Evolutionary conservation across 2,888 invertebrate genomes (phyloP).

Genomic region (Notodonta dromedarius): DNA sequence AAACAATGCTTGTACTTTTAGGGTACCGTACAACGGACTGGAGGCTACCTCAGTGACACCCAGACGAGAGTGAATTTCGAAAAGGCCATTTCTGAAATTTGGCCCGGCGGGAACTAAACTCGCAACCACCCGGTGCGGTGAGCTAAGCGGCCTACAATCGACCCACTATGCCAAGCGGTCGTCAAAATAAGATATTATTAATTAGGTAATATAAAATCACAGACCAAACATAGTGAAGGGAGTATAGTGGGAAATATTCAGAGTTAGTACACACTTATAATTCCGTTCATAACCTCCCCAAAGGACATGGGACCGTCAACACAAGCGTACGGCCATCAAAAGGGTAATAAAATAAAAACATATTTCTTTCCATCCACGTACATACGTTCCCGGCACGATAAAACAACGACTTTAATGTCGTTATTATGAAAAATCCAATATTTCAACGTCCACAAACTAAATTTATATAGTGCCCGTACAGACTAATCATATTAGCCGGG

Average conservation of each 20-base stretch:
- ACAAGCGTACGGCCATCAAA: background rate
- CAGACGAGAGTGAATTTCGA: too few species aligned
- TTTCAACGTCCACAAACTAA: background rate
- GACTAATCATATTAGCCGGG: background rate
- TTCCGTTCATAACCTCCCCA: slow-evolving; percentile 1
- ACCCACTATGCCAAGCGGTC: too few species aligned
- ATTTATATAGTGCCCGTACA: background rate
- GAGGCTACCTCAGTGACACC: too few species aligned
- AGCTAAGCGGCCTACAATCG: too few species aligned
- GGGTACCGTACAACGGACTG: too few species aligned
- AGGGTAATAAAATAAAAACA: slow-evolving; percentile 6
- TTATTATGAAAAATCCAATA: slow-evolving; percentile 6
- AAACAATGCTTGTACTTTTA: too few species aligned
- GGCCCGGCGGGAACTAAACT: too few species aligned
- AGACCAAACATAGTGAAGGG: background rate
- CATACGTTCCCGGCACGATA: slow-evolving; percentile 5
- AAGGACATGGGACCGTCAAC: background rate
- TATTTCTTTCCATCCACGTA: slow-evolving; percentile 6
- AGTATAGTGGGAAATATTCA: background rate
- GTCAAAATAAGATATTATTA: too few species aligned
- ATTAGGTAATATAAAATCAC: background rate
- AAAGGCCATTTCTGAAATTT: too few species aligned
- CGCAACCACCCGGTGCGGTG: too few species aligned
- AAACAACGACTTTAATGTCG: background rate
- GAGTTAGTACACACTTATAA: background rate